Evolutionary conservation across 2,888 invertebrate genomes (phyloP), one percentile per base, ranked within the genome.

Genomic region (Drosophila mimica): DNA sequence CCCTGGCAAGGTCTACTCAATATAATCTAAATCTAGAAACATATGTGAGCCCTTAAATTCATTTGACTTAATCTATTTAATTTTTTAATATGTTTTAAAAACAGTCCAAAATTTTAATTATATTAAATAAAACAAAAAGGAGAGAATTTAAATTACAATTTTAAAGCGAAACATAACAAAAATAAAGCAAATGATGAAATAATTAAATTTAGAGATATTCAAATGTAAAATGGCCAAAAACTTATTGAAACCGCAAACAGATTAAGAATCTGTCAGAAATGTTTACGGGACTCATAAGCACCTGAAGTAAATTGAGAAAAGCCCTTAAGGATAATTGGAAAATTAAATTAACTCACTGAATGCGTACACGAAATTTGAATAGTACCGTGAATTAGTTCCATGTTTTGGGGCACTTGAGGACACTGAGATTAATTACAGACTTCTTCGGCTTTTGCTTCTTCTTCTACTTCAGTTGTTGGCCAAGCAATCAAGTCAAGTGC

Each of bases 401-500:
- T 43, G 54, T 20, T 46, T 11, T 51, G 20, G 5, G 28, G 34
- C 66, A 38, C 38, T 51, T 38, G n/a, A 40, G 11, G 38, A 69
- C 66, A 33, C 36, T 3, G n/a, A 4, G 28, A 53, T 58, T 58
- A 69, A 69, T 69, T 54, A 34, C 13, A 6, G 25, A 46, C 13
- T 36, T 9, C 30, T 7, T 34, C 31, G 15, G 51, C 28, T 28
- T 63, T 52, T 43, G 40, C 25, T 25, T 25, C 46, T 25, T 46
- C 25, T 25, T 8, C 25, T 2, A 15, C 52, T 20, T 7, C 4
- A 52, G n/a, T 28, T 25, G 25, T n/a, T 25, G 28, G 15, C 46
- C n/a, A 71, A 52, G 67, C 60, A 79, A 78, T 79, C 68, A 66
- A 76, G 76, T 75, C 72, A 76, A 78, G 76, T 75, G 75, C 56